Base-by-base conservation (phyloP, 1,140 invertebrate genomes). In the Polypedilum pembai region DNA sequence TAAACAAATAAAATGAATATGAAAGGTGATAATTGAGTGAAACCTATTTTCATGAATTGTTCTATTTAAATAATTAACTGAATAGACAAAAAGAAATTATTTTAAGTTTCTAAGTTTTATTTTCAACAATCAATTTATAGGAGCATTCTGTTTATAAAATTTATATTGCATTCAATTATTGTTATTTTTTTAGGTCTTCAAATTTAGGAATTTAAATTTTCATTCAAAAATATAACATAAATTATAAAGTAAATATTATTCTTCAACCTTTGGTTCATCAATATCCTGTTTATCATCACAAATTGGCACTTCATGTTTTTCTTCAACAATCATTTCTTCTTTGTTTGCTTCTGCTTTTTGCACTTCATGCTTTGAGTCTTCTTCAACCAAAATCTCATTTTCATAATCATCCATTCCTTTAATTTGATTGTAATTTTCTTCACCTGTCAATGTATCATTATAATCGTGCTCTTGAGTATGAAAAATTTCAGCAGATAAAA, bases 401-500 rank as follows among this genome's bases (percentile, higher is more conserved):
- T 2, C 41, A 8, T 45, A 2, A 2, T 45, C 8, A 4, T 56
- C 45, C 7, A 3, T 7, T 10, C 65, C 17, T 5, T 69, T 18
- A 21, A 69, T 69, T 21, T 69, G 65, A 5, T 69, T 8, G 3
- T 20, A 10, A 20, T 69, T 21, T 0, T 56, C 45, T n/a, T 56
- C 45, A 10, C n/a, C 45, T 8, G 15, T 69, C 10, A 69, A 21
- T 3, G 65, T 69, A 21, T 69, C 65, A 7, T 69, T 18, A 20
- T 18, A 69, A 5, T 73, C 73, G 18, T 69, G 65, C 24, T 73
- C 73, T 41, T 40, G 17, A 24, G 73, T 41, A 41, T 73, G 40
- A 20, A 73, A 73, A 45, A 73, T 73, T 73, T 73, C 73, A n/a
- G 69, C 69, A 10, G 69, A 73, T 24, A 73, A 73, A 33, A 73